Percentiles rank a stretch among this genome's conserved stretches.
Evolutionary conservation across 1,140 invertebrate species (phyloP).

Genomic region (Philopotamus ludificatus): DNA sequence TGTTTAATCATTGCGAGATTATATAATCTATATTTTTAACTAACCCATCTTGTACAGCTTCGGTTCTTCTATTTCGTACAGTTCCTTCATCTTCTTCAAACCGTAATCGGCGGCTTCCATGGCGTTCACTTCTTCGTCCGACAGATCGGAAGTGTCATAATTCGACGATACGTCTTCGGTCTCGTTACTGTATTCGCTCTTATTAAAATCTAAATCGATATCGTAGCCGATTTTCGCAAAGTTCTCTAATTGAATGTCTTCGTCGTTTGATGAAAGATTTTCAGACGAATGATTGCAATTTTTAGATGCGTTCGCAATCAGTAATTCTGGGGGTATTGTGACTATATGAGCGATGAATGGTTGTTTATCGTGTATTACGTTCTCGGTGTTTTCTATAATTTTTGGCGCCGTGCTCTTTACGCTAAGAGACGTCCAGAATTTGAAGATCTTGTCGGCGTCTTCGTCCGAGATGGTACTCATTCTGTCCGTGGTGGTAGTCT

Average conservation of each 20-base stretch:
- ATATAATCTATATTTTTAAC: too few species aligned
- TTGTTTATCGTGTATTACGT: conserved; percentile 20
- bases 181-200: background rate
- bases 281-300: background rate
- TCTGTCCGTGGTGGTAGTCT: conserved; percentile 20
- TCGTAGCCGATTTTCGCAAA: background rate
- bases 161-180: background rate
- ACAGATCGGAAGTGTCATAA: conserved; percentile 30
- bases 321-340: background rate
- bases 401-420: conserved; percentile 8
- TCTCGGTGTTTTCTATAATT: conserved; percentile 5
- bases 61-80: conserved; percentile 67
- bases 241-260: background rate
- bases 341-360: conserved; percentile 21
- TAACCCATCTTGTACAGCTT: conserved; percentile 69
- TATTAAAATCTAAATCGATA: background rate
- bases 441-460: conserved; percentile 20
- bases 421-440: conserved; percentile 34
- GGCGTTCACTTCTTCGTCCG: conserved; percentile 52
- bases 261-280: background rate
- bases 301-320: background rate
- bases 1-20: too few species aligned
- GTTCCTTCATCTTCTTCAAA: conserved; percentile 63
- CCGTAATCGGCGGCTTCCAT: conserved; percentile 65
- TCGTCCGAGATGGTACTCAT: conserved; percentile 19